Conservation (phyloP, 2,888 invertebrate genomes). For the Amiota communis region DNA sequence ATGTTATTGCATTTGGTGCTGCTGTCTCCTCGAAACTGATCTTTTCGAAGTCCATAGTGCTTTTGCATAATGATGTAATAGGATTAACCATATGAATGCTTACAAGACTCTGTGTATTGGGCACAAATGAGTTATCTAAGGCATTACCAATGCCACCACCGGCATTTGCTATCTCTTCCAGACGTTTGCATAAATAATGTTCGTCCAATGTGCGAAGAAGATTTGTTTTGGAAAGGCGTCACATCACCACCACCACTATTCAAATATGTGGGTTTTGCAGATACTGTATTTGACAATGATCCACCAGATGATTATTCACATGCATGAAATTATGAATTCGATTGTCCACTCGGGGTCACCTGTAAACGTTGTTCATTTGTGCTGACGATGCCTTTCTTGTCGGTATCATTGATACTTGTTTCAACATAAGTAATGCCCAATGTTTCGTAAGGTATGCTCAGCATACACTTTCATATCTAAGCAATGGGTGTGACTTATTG, state of each 20-base stretch:
- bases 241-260: background rate
- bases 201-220: background rate
- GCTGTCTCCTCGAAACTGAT: conserved; percentile 68
- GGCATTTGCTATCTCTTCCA: background rate
- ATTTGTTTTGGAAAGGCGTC: conserved; percentile 3
- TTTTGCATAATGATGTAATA: conserved; percentile 44
- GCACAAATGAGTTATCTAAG: conserved; percentile 49
- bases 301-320: background rate
- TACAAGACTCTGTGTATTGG: conserved; percentile 57
- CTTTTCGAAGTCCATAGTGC: conserved; percentile 68
- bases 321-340: too few species aligned
- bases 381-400: background rate
- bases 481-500: conserved; percentile 68
- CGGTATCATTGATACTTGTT: conserved; percentile 30
- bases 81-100: conserved; percentile 6
- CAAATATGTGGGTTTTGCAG: background rate
- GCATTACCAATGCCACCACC: background rate
- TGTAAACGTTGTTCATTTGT: background rate
- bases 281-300: background rate
- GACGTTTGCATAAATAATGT: conserved; percentile 7
- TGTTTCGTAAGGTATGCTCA: conserved; percentile 68
- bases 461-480: conserved; percentile 64
- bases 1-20: too few species aligned
- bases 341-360: background rate
- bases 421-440: conserved; percentile 61